Evolutionary conservation across 1,140 invertebrate genomes (phyloP).

Genomic region (Euwallacea fornicatus): DNA sequence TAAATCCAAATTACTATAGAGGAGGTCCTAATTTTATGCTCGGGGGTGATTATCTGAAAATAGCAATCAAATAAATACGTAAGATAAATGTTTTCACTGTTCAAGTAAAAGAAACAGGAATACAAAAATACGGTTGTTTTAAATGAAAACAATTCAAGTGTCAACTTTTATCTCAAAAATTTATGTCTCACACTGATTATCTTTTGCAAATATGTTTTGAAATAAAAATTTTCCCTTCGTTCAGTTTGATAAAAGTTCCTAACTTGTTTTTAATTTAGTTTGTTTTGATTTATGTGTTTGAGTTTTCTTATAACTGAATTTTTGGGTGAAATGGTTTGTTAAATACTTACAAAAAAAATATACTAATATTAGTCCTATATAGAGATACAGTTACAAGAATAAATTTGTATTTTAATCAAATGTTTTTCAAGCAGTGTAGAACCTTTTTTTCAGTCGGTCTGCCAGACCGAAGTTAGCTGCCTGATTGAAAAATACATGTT

Average conservation of each 20-base stretch:
- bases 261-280: not conserved
- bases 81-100: not conserved
- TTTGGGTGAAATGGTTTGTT: not conserved
- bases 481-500: not conserved
- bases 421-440: not conserved
- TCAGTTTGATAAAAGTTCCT: not conserved
- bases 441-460: not conserved
- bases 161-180: not conserved
- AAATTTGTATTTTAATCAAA: not conserved
- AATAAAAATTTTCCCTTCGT: not conserved
- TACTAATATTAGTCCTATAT: not conserved
- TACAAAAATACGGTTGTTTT: constrained; percentile 7
- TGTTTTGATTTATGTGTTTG: not conserved
- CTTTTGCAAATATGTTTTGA: not conserved
- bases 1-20: no score
- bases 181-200: not conserved
- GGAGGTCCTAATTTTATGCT: no score
- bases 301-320: not conserved
- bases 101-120: constrained; percentile 14
- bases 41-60: no score
- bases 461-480: not conserved
- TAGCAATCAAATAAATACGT: constrained; percentile 3
- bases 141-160: constrained; percentile 9
- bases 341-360: not conserved
- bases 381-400: not conserved